Base-by-base conservation (phyloP, 2,888 invertebrate genomes). In the Ophioninae sp. region DNA sequence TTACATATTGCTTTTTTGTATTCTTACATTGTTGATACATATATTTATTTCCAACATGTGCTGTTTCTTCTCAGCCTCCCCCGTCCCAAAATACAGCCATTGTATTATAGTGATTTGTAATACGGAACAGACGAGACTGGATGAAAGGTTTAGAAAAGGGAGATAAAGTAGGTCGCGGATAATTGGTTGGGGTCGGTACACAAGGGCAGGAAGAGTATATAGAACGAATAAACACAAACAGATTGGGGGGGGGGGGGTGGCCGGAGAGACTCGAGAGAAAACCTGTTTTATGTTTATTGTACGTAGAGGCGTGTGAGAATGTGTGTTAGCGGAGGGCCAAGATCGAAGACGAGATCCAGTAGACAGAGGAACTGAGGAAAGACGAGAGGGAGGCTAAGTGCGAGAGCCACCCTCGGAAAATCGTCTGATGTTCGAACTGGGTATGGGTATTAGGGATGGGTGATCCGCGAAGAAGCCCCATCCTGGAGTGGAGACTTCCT, bases 151-250 rank as follows among this genome's bases (percentile, higher is more conserved):
- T 23, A 30, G 64, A n/a, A 30, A 64, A 63, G 51, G 77, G 51
- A 64, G 58, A 41, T 41, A 73, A 81, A 83, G 59, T 72, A 80
- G 77, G 63, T 77, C 67, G 63, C 64, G 58, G 56, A 67, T 83
- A 81, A 83, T 83, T 77, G 83, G 80, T 81, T 67, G 10, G 67
- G 79, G 79, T 85, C 69, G 73, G 63, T 81, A 74, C 59, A 79
- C 81, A 81, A 83, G 79, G 79, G 79, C 64, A 74, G 84, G 76
- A 79, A 80, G 67, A 71, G 83, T 73, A 80, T 83, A 80, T 83
- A 73, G 77, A 3, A 69, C 58, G 80, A 51, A 77, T 81, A 78
- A 83, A 83, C 67, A 83, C 83, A 81, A 81, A 83, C 69, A 74
- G 64, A 74, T 69, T 44, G 71, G 58, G 68, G 63, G 59, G 67